These are phyloP conservation scores for Pseudonaja textilis DNA, from an alignment of 2,113 vertebrate genomes.

Conservation along the genomic window DNA sequence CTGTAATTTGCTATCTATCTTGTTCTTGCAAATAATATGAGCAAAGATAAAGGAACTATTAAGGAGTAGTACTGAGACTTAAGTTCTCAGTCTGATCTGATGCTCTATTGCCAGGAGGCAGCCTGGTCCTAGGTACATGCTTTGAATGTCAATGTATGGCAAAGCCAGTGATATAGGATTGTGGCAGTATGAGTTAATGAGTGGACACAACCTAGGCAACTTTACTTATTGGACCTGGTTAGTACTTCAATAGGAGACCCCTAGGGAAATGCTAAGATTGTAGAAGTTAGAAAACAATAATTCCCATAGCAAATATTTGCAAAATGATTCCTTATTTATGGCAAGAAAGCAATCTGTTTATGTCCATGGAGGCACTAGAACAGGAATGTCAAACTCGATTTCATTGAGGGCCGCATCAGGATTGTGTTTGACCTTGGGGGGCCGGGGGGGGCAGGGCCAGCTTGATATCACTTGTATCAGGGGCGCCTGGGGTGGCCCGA, in stretches of 20 bases:
- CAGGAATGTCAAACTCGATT: too few relatives aligned
- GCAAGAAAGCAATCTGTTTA: neutral
- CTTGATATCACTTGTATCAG: too few relatives aligned
- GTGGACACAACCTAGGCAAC: neutral
- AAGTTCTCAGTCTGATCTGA: neutral
- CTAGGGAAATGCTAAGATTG: neutral
- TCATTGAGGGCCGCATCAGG: too few relatives aligned
- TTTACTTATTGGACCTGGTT: neutral
- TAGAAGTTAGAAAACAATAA: neutral
- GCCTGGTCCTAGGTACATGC: neutral
- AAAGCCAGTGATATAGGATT: neutral
- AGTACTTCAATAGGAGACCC: neutral
- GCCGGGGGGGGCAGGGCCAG: too few relatives aligned
- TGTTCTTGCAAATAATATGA: slow-evolving; percentile 1
- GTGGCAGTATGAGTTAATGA: neutral
- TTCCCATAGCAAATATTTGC: neutral
- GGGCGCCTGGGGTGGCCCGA: too few relatives aligned
- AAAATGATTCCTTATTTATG: neutral
- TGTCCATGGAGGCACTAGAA: neutral
- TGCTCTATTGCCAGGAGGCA: neutral
- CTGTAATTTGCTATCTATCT: slow-evolving; percentile 1
- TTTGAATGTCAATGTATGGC: neutral
- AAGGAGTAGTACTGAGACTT: neutral
- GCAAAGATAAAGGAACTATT: neutral
- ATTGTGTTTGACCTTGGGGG: too few relatives aligned